These are phyloP conservation scores for Cacoxenus indagator DNA, from an alignment of 2,888 invertebrate species.

Conservation along the genomic window DNA sequence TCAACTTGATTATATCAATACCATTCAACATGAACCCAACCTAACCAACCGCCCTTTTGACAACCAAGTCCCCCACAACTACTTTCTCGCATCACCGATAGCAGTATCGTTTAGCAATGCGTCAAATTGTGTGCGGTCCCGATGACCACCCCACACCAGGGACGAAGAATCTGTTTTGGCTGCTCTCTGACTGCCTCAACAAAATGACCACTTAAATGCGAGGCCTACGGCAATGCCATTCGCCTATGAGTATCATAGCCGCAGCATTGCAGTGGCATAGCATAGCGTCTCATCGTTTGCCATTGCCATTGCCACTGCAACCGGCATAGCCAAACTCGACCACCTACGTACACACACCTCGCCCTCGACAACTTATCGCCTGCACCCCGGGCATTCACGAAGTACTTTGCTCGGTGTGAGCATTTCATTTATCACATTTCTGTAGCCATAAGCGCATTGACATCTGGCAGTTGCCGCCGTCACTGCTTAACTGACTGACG, in stretches of 20 bases:
- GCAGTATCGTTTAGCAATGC: background rate
- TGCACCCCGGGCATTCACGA: slow-evolving; percentile 11
- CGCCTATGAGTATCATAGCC: background rate
- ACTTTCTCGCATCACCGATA: background rate
- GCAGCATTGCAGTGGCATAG: background rate
- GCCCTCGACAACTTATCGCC: background rate
- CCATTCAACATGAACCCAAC: too few relatives aligned
- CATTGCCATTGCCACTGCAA: background rate
- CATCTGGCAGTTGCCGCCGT: slow-evolving; percentile 3
- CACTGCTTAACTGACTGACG: slow-evolving; percentile 34
- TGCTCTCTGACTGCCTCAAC: too few relatives aligned
- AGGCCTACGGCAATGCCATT: background rate
- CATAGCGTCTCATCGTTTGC: background rate
- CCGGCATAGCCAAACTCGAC: slow-evolving; percentile 23
- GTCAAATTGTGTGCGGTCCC: background rate
- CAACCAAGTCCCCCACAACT: too few relatives aligned
- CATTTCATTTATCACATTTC: slow-evolving; percentile 39
- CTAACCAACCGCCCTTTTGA: too few relatives aligned
- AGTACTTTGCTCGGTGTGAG: slow-evolving; percentile 29
- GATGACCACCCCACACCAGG: too few relatives aligned
- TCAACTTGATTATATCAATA: too few relatives aligned
- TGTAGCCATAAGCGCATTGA: background rate
- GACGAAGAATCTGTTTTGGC: too few relatives aligned
- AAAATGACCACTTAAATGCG: background rate
- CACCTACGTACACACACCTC: slow-evolving; percentile 42